These are phyloP conservation scores for Drosophila pruinosa DNA, from an alignment of 1,140 invertebrate genomes.

Conservation along the genomic window DNA sequence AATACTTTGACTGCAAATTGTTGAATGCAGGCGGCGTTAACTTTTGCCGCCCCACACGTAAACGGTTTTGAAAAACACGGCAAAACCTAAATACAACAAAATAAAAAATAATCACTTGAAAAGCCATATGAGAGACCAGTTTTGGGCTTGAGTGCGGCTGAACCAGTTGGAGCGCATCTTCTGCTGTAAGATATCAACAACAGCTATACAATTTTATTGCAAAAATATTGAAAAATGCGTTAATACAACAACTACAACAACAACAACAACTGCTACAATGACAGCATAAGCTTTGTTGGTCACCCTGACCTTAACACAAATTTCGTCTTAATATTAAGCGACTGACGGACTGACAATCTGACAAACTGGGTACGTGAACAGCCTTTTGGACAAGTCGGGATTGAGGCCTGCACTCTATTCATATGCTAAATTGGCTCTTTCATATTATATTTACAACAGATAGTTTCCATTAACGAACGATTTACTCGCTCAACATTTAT, in stretches of 20 bases:
- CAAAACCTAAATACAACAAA: slow-evolving; percentile 28
- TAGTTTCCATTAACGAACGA: slow-evolving; percentile 3
- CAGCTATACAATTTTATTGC: slow-evolving; percentile 63
- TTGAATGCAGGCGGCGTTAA: slow-evolving; percentile 27
- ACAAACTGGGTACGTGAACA: slow-evolving; percentile 53
- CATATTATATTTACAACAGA: slow-evolving; percentile 18
- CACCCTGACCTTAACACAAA: slow-evolving; percentile 80
- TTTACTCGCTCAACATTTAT: slow-evolving; percentile 16
- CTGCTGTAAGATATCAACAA: slow-evolving; percentile 58
- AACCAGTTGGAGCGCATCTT: slow-evolving; percentile 78
- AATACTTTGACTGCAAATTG: slow-evolving; percentile 59
- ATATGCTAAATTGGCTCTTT: slow-evolving; percentile 31
- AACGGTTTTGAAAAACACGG: slow-evolving; percentile 35
- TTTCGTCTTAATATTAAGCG: slow-evolving; percentile 53
- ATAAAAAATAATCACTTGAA: slow-evolving; percentile 38
- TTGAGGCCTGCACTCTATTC: slow-evolving; percentile 21
- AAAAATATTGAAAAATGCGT: slow-evolving; percentile 81
- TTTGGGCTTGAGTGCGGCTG: slow-evolving; percentile 56
- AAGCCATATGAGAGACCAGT: slow-evolving; percentile 60
- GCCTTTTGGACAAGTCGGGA: slow-evolving; percentile 42
- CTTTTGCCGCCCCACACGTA: slow-evolving; percentile 50
- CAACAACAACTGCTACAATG: slow-evolving; percentile 29
- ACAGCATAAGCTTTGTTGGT: slow-evolving; percentile 60
- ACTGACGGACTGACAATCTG: slow-evolving; percentile 12
- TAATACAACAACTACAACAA: slow-evolving; percentile 31